Evolutionary conservation across 2,113 vertebrate genomes (phyloP).

Genomic region (Mastomys natalensis): DNA sequence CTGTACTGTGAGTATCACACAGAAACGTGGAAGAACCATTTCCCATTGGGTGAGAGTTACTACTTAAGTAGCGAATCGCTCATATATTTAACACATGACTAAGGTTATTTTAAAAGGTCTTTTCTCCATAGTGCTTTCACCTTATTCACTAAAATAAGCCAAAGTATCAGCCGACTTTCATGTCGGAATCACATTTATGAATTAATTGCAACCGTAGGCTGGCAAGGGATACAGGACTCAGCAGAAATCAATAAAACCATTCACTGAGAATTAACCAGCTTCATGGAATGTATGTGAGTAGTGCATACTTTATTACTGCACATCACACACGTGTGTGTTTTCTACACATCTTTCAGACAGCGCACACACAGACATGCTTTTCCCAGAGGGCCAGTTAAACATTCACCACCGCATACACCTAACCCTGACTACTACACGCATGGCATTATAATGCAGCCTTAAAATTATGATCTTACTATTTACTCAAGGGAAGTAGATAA

Average conservation of each 20-base stretch:
- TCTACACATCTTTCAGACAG: neutral
- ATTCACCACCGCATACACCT: neutral
- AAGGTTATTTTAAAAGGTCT: neutral
- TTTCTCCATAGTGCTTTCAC: neutral
- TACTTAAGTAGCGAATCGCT: conserved; percentile 40
- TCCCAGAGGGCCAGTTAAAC: conserved; percentile 23
- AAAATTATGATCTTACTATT: conserved; percentile 39
- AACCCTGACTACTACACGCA: neutral
- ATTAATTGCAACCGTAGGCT: conserved; percentile 52
- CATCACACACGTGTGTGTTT: conserved; percentile 7
- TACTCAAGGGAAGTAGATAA: conserved; percentile 38
- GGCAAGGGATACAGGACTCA: conserved; percentile 26
- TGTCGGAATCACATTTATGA: conserved; percentile 5
- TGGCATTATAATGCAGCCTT: neutral
- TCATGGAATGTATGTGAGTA: conserved; percentile 6
- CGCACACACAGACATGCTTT: neutral
- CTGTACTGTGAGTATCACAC: neutral
- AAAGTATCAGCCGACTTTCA: conserved; percentile 12
- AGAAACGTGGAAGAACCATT: neutral
- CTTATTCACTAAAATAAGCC: conserved; percentile 21
- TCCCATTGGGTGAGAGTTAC: conserved; percentile 10
- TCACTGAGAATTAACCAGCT: conserved; percentile 33
- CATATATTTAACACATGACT: neutral
- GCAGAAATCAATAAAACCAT: conserved; percentile 62
- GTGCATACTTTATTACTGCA: conserved; percentile 22